Conservation (phyloP, 92 coral and sea anemone genomes). For the Epizoanthus illoricatus region DNA sequence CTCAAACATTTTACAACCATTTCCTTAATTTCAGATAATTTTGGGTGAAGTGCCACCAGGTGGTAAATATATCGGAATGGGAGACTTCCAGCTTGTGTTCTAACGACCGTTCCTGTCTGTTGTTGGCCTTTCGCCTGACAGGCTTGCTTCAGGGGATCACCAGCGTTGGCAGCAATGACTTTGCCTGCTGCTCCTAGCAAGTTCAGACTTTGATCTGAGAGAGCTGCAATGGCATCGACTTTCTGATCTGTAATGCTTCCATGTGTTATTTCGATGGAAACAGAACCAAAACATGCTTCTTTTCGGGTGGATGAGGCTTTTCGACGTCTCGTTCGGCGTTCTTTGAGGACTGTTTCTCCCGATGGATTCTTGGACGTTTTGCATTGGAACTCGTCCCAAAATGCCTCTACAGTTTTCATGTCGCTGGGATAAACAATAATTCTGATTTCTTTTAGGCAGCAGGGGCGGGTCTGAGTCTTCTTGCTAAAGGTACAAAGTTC, state of each 20-base stretch:
- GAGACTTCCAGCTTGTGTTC: conserved; percentile 57
- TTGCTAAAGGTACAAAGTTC: conserved; percentile 56
- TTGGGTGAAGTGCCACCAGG: conserved; percentile 44
- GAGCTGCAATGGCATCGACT: conserved; percentile 65
- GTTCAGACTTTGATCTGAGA: conserved; percentile 43
- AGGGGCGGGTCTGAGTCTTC: conserved; percentile 39
- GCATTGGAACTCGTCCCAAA: conserved; percentile 44
- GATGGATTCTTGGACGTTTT: background rate
- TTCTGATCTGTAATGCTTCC: conserved; percentile 75
- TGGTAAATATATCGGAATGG: conserved; percentile 54
- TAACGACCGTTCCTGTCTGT: conserved; percentile 28
- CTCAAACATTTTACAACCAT: conserved; percentile 49
- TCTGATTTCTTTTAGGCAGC: conserved; percentile 50
- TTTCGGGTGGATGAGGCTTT: background rate
- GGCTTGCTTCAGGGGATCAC: conserved; percentile 55
- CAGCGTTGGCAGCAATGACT: conserved; percentile 57
- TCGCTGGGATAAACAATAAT: conserved; percentile 70
- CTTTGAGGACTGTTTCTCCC: background rate
- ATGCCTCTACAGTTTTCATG: conserved; percentile 51
- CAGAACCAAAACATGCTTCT: conserved; percentile 22
- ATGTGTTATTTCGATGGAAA: conserved; percentile 46
- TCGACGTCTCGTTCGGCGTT: background rate
- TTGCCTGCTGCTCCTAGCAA: conserved; percentile 53
- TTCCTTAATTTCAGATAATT: conserved; percentile 28
- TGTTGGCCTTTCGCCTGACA: conserved; percentile 28